Percentiles rank a stretch among this genome's conserved stretches.
Conservation (phyloP, 2,797 vertebrate genomes). For the Gallinago nigripennis region DNA sequence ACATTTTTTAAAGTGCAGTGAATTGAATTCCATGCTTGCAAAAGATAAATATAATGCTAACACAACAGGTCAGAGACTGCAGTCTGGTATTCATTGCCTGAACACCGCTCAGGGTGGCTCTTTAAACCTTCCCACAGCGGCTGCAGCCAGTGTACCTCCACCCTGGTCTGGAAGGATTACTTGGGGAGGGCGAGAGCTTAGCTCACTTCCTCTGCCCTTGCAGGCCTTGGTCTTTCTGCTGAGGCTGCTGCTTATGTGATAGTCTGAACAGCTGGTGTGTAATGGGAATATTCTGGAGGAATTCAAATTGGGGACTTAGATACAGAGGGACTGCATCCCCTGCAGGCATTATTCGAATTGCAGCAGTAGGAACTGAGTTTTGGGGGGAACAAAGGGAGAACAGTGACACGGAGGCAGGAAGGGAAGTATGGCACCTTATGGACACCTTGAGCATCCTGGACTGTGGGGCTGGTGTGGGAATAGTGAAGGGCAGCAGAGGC, state of each 20-base stretch:
- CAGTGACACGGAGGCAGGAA: fast-evolving
- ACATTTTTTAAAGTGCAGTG: conserved; percentile 15
- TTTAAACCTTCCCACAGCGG: neutral
- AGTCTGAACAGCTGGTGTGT: conserved; percentile 16
- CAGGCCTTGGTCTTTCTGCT: neutral
- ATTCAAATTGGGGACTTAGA: neutral
- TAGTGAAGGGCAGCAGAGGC: neutral
- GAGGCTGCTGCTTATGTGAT: neutral
- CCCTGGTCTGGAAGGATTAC: neutral
- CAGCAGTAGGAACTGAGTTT: neutral
- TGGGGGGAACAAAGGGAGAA: neutral
- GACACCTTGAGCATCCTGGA: fast-evolving
- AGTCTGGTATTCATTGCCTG: neutral
- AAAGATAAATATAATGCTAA: conserved; percentile 32
- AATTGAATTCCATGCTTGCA: conserved; percentile 28
- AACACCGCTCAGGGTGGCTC: neutral
- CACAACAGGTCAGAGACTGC: neutral
- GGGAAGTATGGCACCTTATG: neutral
- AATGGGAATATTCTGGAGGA: neutral
- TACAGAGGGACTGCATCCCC: neutral
- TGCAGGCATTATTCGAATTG: neutral
- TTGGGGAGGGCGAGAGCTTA: neutral
- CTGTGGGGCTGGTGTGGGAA: neutral
- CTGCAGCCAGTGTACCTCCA: neutral
- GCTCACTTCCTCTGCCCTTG: neutral